Base-by-base conservation (phyloP, 2,888 invertebrate species). In the Heliconius hortense region DNA sequence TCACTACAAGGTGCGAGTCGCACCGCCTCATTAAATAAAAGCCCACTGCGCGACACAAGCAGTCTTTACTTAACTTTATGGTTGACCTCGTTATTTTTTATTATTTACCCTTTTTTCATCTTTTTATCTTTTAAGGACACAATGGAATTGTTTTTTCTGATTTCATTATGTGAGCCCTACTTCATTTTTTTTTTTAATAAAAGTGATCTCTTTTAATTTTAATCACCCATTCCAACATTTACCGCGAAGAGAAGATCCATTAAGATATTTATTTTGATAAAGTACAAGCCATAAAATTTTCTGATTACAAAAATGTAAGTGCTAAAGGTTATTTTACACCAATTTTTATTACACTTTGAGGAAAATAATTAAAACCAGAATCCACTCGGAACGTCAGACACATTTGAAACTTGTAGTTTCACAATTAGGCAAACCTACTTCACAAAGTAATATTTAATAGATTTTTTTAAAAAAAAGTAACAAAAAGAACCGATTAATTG, bases 11-110 rank as follows among this genome's bases (percentile, higher is more conserved):
- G 74, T 63, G 64, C 69, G 72, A 67, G 68, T 74, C 71, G 56
- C 56, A 76, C 73, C 71, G 76, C 69, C 76, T 78, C 78, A 78
- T 78, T 78, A 78, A 74, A 78, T 74, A 76, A 78, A 76, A 74
- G 74, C 74, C 76, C 69, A 72, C 75, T 43, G 64, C 64, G 64
- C 26, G 63, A 69, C 77, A 74, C 74, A 78, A 76, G 74, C 76
- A 76, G 78, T 43, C 74, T 76, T 76, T 77, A 77, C 77, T 76
- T 67, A 67, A 78, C 76, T 74, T 74, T 78, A 76, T 72, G 76
- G 76, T 72, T 78, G 78, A 78, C 78, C 78, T 72, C 74, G 76
- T 76, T 78, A 74, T 76, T 76, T 76, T 78, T 74, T 72, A 77
- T 77, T 74, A 76, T 76, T 74, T 75, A 73, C 68, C 74, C 67